These are phyloP conservation scores for Furcula furcula DNA, from an alignment of 2,888 invertebrate genomes.

Conservation along the genomic window DNA sequence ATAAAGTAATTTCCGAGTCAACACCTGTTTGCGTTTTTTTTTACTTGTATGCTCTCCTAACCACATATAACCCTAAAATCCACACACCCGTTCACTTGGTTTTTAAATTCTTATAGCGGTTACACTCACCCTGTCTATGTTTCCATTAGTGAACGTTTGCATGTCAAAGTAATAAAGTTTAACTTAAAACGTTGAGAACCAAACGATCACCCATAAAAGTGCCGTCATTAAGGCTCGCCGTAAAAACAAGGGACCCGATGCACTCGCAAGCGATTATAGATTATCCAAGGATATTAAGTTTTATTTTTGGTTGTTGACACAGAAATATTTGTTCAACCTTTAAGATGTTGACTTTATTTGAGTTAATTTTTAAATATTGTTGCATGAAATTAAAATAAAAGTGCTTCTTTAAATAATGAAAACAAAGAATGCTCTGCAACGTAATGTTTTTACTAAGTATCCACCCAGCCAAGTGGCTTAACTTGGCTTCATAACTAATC, in stretches of 20 bases:
- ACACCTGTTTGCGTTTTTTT: too few relatives aligned
- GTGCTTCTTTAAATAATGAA: too few relatives aligned
- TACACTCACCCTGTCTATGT: too few relatives aligned
- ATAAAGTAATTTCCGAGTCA: too few relatives aligned
- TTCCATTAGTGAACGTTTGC: conserved; percentile 22
- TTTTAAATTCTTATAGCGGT: too few relatives aligned
- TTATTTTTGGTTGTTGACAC: conserved; percentile 2
- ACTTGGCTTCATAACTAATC: conserved; percentile 8
- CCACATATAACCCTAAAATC: too few relatives aligned
- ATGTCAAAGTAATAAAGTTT: conserved; percentile 39
- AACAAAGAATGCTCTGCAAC: too few relatives aligned
- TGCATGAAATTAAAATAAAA: too few relatives aligned
- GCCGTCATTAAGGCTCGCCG: conserved; percentile 34
- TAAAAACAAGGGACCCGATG: conserved; percentile 29
- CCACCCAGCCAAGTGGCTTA: too few relatives aligned
- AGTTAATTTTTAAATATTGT: background rate
- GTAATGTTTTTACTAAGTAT: too few relatives aligned
- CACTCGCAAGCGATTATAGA: conserved; percentile 11
- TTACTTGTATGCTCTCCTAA: too few relatives aligned
- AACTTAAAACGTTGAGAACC: conserved; percentile 21
- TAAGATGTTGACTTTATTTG: background rate
- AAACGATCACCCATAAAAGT: conserved; percentile 44
- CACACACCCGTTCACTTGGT: too few relatives aligned
- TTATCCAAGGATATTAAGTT: conserved; percentile 5
- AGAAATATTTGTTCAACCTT: background rate